These are phyloP conservation scores for Orthonychiurus folsomi DNA, from an alignment of 2,888 invertebrate species.

Conservation along the genomic window DNA sequence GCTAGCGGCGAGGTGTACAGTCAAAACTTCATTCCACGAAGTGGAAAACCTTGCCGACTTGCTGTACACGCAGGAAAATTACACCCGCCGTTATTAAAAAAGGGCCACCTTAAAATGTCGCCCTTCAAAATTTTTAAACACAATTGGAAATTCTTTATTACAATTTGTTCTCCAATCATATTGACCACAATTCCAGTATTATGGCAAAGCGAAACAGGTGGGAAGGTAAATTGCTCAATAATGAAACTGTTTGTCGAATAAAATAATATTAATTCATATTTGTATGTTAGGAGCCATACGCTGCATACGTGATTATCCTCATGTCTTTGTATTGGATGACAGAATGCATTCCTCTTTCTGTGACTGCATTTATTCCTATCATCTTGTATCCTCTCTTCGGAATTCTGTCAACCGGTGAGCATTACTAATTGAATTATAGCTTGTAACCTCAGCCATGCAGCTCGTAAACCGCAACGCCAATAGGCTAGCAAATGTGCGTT, in stretches of 20 bases:
- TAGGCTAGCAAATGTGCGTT: too few relatives aligned
- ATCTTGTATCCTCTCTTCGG: conserved; percentile 74
- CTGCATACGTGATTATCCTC: conserved; percentile 31
- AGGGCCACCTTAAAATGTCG: too few relatives aligned
- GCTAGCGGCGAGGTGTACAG: too few relatives aligned
- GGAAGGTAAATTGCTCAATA: background rate
- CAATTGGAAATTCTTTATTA: background rate
- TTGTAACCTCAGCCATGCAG: too few relatives aligned
- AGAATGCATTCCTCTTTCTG: conserved; percentile 69
- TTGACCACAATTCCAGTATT: background rate
- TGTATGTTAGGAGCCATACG: conserved; percentile 30
- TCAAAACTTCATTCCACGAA: too few relatives aligned
- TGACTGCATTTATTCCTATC: conserved; percentile 75
- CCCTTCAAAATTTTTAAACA: too few relatives aligned
- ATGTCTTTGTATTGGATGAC: conserved; percentile 38
- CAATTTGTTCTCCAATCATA: conserved; percentile 2
- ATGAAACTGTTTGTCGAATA: background rate
- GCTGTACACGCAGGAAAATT: too few relatives aligned
- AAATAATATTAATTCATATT: background rate
- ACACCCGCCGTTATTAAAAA: too few relatives aligned
- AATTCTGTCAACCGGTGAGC: conserved; percentile 46
- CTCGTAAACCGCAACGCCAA: too few relatives aligned
- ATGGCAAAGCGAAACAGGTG: background rate
- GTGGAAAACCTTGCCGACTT: too few relatives aligned
- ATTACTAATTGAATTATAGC: background rate